Conservation (phyloP, 2,888 invertebrate genomes). For the Norana najaformis region DNA sequence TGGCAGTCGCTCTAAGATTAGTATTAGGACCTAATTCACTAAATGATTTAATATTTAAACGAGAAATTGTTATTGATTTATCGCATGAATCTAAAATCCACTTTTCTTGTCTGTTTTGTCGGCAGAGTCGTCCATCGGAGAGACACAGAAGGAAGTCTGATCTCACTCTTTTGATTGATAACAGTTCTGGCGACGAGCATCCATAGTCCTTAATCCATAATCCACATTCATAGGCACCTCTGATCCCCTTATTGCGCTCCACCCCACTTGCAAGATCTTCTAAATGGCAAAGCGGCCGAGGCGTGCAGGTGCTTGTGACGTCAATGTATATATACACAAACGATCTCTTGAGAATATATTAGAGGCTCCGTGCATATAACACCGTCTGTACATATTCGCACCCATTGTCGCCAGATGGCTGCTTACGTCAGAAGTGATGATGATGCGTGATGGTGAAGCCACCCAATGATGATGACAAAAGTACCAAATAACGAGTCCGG, state of each 20-base stretch:
- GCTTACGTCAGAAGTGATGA: neutral
- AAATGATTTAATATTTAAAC: neutral
- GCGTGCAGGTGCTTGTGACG: neutral
- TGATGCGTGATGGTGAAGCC: neutral
- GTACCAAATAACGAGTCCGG: neutral
- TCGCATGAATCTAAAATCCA: neutral
- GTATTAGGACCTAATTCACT: neutral
- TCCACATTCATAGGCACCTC: neutral
- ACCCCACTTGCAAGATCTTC: neutral
- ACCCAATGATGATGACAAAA: neutral
- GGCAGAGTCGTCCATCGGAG: neutral
- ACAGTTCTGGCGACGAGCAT: slow-evolving; percentile 9
- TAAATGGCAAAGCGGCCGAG: too few species aligned
- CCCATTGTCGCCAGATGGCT: neutral
- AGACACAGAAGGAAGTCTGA: neutral
- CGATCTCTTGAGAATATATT: neutral
- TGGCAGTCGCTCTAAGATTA: neutral
- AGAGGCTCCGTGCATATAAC: neutral
- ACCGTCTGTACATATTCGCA: neutral
- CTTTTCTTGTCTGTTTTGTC: neutral
- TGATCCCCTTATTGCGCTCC: neutral
- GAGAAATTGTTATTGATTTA: neutral
- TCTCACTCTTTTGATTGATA: slow-evolving; percentile 7
- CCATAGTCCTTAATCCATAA: neutral
- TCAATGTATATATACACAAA: neutral